These are phyloP conservation scores for Gobio gobio DNA, from an alignment of 2,113 vertebrate genomes.

Conservation along the genomic window DNA sequence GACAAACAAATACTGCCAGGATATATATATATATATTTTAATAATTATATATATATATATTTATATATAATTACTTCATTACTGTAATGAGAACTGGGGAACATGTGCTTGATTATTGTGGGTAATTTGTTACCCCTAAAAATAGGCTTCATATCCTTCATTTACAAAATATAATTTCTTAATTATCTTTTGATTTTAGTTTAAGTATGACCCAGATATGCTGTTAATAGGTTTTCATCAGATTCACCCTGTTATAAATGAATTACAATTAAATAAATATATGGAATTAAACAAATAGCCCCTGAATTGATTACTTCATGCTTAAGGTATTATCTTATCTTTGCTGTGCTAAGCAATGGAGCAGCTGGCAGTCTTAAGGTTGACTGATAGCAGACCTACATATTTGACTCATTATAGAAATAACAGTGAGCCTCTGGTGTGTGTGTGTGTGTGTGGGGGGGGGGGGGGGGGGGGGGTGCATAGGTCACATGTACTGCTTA, in stretches of 20 bases:
- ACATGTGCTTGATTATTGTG: not conserved
- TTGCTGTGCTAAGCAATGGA: slow-evolving; percentile 56
- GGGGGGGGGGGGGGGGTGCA: slow-evolving; percentile 19
- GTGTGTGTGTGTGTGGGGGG: not conserved
- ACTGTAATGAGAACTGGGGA: not conserved
- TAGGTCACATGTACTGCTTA: slow-evolving; percentile 62
- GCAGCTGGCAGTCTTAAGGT: slow-evolving; percentile 69
- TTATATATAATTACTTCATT: not conserved
- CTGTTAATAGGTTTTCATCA: not conserved
- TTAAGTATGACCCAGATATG: not conserved
- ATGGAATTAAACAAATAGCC: not conserved
- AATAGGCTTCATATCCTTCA: too few species aligned
- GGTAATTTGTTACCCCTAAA: rapidly evolving
- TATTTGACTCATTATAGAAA: slow-evolving; percentile 60
- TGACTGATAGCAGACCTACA: slow-evolving; percentile 66
- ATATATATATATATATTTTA: not conserved
- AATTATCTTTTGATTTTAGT: not conserved
- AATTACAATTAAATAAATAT: not conserved
- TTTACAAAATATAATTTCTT: too few species aligned
- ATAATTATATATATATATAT: too few species aligned
- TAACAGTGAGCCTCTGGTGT: slow-evolving; percentile 20
- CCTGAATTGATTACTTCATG: slow-evolving; percentile 25
- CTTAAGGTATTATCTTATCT: slow-evolving; percentile 67
- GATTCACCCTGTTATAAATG: not conserved
- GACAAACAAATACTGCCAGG: not conserved